Evolutionary conservation across 2,888 invertebrate species (phyloP).

Genomic region (Spatulosminthurus flaviceps): DNA sequence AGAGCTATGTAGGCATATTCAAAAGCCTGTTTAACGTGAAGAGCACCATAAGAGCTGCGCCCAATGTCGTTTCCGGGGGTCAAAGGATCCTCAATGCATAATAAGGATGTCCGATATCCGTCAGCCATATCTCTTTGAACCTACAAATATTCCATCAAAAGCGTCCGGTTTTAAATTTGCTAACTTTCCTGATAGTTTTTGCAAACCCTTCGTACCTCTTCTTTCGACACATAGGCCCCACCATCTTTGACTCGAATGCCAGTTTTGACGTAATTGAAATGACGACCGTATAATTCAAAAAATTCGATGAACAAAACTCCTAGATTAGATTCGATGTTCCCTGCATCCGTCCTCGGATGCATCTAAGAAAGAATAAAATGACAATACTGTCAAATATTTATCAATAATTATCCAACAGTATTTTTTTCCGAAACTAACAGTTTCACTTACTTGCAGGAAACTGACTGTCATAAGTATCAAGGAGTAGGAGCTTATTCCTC

Average conservation of each 20-base stretch:
- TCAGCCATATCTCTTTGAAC: conserved; percentile 53
- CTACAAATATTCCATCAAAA: conserved; percentile 30
- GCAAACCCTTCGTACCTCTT: conserved; percentile 70
- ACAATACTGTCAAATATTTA: no score
- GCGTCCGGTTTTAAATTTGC: no score
- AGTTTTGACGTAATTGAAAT: conserved; percentile 95
- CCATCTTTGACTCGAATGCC: conserved; percentile 93
- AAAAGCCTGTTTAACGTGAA: conserved; percentile 92
- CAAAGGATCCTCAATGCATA: conserved; percentile 98
- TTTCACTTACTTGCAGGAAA: conserved; percentile 78
- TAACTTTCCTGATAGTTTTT: not conserved
- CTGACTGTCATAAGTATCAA: conserved; percentile 98
- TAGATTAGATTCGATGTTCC: conserved; percentile 75
- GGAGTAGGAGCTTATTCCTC: conserved; percentile 98
- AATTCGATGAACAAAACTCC: conserved; percentile 96
- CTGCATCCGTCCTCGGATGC: conserved; percentile 84
- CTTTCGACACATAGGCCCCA: conserved; percentile 92
- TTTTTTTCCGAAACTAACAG: conserved; percentile 18
- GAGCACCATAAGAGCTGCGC: conserved; percentile 88
- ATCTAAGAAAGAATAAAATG: conserved; percentile 70
- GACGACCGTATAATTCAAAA: conserved; percentile 95
- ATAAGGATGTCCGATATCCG: conserved; percentile 86
- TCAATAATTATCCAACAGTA: no score
- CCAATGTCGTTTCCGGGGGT: conserved; percentile 97
- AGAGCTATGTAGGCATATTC: conserved; percentile 92